These are phyloP conservation scores for Heteromyza rotundicornis DNA, from an alignment of 2,888 invertebrate species.

Conservation along the genomic window DNA sequence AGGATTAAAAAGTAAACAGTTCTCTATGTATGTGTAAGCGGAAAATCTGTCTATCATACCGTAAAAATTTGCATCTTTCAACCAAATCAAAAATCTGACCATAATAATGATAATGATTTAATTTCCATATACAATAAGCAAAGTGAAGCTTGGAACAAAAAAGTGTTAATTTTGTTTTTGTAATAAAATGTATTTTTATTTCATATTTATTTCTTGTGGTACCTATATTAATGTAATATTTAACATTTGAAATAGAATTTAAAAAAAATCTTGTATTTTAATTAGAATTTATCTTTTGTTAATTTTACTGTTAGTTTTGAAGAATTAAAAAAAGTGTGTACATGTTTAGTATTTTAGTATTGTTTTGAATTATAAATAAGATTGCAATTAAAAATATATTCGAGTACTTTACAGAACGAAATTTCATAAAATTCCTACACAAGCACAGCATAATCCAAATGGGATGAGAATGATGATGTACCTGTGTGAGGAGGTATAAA, in stretches of 20 bases:
- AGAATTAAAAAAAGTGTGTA: too few relatives aligned
- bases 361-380: background rate
- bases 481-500: background rate
- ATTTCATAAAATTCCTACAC: background rate
- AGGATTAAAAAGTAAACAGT: too few relatives aligned
- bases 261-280: slow-evolving; percentile 6
- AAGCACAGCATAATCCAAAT: too few relatives aligned
- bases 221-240: background rate
- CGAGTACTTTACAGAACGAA: slow-evolving; percentile 5
- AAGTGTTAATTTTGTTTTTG: background rate
- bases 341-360: background rate
- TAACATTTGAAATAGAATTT: background rate
- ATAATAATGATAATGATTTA: too few relatives aligned
- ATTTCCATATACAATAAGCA: too few relatives aligned
- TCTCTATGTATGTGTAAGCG: too few relatives aligned
- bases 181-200: background rate
- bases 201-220: background rate
- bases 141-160: too few relatives aligned
- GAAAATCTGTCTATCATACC: too few relatives aligned
- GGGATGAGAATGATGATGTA: background rate
- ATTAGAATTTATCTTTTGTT: too few relatives aligned
- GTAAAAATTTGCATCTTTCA: too few relatives aligned
- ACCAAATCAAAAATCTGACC: too few relatives aligned
- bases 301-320: too few relatives aligned
- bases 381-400: slow-evolving; percentile 9